phyloP scores from a whole-genome alignment of 2,888 invertebrate genomes.

The Microctonus brassicae region DNA sequence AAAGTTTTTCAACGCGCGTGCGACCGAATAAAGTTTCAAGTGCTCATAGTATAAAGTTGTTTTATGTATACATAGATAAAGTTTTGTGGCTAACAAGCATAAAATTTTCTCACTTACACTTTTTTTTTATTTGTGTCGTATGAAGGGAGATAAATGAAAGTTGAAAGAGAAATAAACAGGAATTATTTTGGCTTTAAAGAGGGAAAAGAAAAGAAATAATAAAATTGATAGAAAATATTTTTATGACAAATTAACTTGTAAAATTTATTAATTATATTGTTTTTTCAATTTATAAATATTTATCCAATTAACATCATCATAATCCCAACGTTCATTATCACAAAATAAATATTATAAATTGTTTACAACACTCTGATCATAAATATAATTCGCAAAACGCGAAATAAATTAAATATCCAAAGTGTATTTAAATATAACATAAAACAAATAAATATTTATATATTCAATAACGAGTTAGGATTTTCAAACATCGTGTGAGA shows the following conservation, averaged over 20 bases:
- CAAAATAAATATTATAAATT: slow-evolving; percentile 61
- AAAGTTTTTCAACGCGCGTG: no score
- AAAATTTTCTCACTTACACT: not conserved
- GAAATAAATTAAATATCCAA: slow-evolving; percentile 57
- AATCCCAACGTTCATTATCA: slow-evolving; percentile 67
- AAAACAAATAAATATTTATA: slow-evolving; percentile 65
- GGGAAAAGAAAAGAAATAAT: no score
- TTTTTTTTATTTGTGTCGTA: no score
- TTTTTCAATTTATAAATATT: slow-evolving; percentile 20
- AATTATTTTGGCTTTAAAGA: no score
- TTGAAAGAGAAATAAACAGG: no score
- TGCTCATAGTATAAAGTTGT: not conserved
- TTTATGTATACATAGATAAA: not conserved
- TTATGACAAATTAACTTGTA: no score
- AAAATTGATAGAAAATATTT: no score
- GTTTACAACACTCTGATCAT: slow-evolving; percentile 58
- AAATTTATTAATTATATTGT: not conserved
- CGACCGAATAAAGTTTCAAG: no score
- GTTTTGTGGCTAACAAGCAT: not conserved
- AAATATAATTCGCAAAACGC: slow-evolving; percentile 58
- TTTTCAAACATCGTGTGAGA: no score
- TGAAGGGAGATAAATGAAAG: no score
- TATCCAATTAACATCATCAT: not conserved
- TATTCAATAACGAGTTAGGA: no score
- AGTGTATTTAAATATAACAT: slow-evolving; percentile 43